Percentiles rank a stretch among this genome's conserved stretches.
phyloP scores from a whole-genome alignment of 2,797 vertebrate genomes.

The Limnodromus scolopaceus region DNA sequence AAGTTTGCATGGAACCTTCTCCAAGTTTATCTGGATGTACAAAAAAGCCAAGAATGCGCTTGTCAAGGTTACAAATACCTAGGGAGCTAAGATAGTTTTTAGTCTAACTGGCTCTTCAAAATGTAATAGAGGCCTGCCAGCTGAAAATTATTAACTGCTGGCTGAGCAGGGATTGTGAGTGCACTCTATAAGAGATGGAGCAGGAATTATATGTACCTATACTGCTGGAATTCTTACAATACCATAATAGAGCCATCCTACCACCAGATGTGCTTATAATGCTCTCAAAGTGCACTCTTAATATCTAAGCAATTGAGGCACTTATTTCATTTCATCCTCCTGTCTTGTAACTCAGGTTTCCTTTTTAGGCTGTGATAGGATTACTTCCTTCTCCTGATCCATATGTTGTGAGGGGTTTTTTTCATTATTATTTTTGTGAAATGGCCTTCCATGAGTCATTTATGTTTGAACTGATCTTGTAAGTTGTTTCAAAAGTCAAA shows the following conservation, averaged over 20 bases:
- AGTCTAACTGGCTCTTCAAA: conserved; percentile 43
- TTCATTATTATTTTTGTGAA: conserved; percentile 14
- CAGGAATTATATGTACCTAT: conserved; percentile 33
- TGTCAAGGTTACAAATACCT: conserved; percentile 63
- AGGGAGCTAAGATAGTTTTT: conserved; percentile 27
- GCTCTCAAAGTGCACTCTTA: conserved; percentile 36
- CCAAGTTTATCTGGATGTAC: conserved; percentile 53
- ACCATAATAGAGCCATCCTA: conserved; percentile 61
- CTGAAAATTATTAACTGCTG: conserved; percentile 62
- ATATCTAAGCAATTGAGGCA: conserved; percentile 37
- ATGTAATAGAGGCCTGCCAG: conserved; percentile 16
- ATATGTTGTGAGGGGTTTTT: not conserved
- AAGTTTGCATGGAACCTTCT: conserved; percentile 38
- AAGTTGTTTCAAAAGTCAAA: conserved; percentile 48
- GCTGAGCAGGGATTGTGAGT: conserved; percentile 11
- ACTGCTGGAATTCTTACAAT: conserved; percentile 37
- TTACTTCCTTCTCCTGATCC: conserved; percentile 28
- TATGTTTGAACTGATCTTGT: conserved; percentile 42
- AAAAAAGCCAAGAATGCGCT: conserved; percentile 59
- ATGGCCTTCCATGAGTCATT: conserved; percentile 20
- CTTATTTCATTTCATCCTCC: conserved; percentile 51
- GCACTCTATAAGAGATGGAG: conserved; percentile 4
- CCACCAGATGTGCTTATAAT: conserved; percentile 56
- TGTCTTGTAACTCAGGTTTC: conserved; percentile 34
- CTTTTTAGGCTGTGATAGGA: conserved; percentile 29